Evolutionary conservation across 1,140 invertebrate genomes (phyloP).

Genomic region (Atta colombica): DNA sequence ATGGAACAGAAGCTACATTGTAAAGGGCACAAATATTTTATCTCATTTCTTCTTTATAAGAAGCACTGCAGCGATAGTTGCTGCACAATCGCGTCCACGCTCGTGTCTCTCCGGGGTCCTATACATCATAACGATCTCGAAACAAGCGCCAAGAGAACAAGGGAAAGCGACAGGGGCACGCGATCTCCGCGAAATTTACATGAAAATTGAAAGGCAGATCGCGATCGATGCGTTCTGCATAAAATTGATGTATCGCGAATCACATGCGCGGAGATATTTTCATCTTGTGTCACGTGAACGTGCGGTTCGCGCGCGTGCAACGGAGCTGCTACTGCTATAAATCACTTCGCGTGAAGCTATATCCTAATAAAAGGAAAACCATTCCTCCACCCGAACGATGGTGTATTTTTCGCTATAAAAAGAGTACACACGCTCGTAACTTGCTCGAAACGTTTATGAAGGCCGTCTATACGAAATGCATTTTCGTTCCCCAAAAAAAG

Average conservation of each 20-base stretch:
- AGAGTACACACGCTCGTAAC: slow-evolving; percentile 36
- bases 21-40: slow-evolving; percentile 24
- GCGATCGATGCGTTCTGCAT: slow-evolving; percentile 62
- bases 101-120: slow-evolving; percentile 34
- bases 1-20: not conserved
- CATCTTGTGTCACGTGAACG: slow-evolving; percentile 62
- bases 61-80: not conserved
- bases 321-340: slow-evolving; percentile 53
- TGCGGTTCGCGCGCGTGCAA: slow-evolving; percentile 24
- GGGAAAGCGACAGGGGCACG: slow-evolving; percentile 62
- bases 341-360: slow-evolving; percentile 68
- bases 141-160: slow-evolving; percentile 53
- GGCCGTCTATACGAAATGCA: slow-evolving; percentile 8
- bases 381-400: slow-evolving; percentile 32
- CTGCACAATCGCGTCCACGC: slow-evolving; percentile 43
- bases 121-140: slow-evolving; percentile 58
- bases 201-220: slow-evolving; percentile 80
- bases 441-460: slow-evolving; percentile 19
- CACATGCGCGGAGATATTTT: slow-evolving; percentile 70
- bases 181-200: slow-evolving; percentile 76
- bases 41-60: slow-evolving; percentile 37
- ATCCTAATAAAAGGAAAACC: slow-evolving; percentile 68
- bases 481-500: not conserved
- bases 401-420: slow-evolving; percentile 49
- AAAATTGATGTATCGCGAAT: slow-evolving; percentile 79